These are phyloP conservation scores for Diarsia mendica DNA, from an alignment of 2,888 invertebrate species.

Conservation along the genomic window DNA sequence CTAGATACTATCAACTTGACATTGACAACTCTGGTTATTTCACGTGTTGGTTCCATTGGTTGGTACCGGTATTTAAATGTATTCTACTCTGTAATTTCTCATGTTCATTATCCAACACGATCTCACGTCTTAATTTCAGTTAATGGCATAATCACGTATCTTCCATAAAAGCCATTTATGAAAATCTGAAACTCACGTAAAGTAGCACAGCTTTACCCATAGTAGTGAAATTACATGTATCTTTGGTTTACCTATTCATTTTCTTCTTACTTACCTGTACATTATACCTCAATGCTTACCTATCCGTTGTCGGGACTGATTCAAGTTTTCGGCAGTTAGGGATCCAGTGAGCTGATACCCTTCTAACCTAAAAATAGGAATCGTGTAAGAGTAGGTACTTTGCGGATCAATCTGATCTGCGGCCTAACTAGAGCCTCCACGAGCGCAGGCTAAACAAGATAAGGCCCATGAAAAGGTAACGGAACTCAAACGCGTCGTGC, in stretches of 20 bases:
- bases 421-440: neutral
- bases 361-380: neutral
- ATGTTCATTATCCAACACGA: too few relatives aligned
- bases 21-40: constrained; percentile 5
- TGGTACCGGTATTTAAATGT: too few relatives aligned
- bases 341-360: neutral
- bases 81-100: too few relatives aligned
- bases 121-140: neutral
- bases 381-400: neutral
- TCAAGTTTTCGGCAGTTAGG: neutral
- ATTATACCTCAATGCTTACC: too few relatives aligned
- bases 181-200: neutral
- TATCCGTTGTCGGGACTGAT: neutral
- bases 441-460: neutral
- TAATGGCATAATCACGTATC: neutral
- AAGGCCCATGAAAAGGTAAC: neutral
- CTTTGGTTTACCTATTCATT: neutral
- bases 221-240: too few relatives aligned
- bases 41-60: neutral
- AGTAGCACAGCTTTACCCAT: too few relatives aligned
- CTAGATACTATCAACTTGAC: too few relatives aligned
- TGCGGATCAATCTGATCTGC: neutral
- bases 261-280: too few relatives aligned
- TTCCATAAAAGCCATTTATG: neutral
- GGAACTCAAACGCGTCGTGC: neutral